phyloP scores from a whole-genome alignment of 2,797 vertebrate genomes.

The Pangasius mekongensis region DNA sequence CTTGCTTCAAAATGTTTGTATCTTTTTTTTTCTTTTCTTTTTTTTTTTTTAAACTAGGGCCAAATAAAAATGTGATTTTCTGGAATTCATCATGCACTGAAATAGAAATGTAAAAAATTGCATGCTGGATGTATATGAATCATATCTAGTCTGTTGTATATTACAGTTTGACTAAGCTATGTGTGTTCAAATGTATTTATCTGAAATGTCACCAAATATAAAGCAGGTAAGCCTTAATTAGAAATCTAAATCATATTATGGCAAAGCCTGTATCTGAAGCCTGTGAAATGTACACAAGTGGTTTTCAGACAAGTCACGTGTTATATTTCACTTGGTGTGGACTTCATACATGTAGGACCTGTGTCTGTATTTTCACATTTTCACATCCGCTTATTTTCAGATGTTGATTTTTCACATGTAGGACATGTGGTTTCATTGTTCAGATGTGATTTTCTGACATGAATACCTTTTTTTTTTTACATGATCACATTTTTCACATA shows the following conservation, averaged over 20 bases:
- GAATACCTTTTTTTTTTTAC: background rate
- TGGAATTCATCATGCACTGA: background rate
- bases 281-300: no score
- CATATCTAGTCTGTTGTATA: background rate
- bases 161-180: background rate
- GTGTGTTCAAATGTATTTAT: background rate
- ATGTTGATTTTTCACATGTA: background rate
- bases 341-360: background rate
- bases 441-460: background rate
- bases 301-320: no score
- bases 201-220: background rate
- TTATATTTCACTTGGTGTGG: background rate
- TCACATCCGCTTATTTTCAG: background rate
- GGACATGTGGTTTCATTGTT: background rate
- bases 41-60: background rate
- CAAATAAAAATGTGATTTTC: background rate
- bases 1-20: background rate
- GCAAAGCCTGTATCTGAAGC: no score
- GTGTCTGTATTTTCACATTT: background rate
- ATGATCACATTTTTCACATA: background rate
- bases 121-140: background rate
- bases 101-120: background rate
- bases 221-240: background rate
- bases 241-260: no score
- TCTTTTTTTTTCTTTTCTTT: background rate